These are phyloP conservation scores for Ennomos fuscantarius DNA, from an alignment of 2,888 invertebrate species.

Conservation along the genomic window DNA sequence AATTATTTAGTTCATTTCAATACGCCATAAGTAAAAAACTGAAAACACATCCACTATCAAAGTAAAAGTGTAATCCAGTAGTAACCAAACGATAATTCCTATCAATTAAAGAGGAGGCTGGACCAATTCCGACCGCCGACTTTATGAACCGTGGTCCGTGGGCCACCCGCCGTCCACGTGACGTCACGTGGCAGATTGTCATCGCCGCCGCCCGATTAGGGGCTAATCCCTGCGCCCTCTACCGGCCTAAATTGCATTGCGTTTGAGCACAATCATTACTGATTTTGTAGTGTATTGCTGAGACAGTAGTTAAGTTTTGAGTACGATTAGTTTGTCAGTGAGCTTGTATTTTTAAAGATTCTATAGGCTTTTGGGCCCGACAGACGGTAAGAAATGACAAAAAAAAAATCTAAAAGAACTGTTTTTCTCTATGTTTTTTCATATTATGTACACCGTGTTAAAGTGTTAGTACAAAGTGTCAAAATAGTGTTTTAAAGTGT, in stretches of 20 bases:
- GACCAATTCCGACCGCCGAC: conserved; percentile 34
- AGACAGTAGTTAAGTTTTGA: conserved; percentile 16
- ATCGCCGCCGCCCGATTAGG: conserved; percentile 78
- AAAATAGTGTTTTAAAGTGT: no score
- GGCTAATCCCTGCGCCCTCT: conserved; percentile 76
- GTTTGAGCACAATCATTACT: conserved; percentile 68
- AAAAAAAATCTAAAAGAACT: no score
- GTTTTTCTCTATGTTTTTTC: no score
- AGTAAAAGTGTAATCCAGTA: not conserved
- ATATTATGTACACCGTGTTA: no score
- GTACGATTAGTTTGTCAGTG: no score
- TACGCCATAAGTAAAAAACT: no score
- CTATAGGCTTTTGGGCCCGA: no score
- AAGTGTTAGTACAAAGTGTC: no score
- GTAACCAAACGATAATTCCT: conserved; percentile 28
- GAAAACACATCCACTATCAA: not conserved
- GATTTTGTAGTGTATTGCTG: conserved; percentile 10
- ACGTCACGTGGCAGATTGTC: conserved; percentile 67
- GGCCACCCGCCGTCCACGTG: conserved; percentile 33
- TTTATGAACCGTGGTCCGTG: conserved; percentile 29
- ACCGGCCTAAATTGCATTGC: conserved; percentile 61
- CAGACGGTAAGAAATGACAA: no score
- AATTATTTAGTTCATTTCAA: no score
- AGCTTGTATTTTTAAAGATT: no score
- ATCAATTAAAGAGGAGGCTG: conserved; percentile 39